A percentile compares a stretch with the other conserved stretches of the same genome.
phyloP scores from a whole-genome alignment of 2,888 invertebrate genomes.

The Lithodes maja region DNA sequence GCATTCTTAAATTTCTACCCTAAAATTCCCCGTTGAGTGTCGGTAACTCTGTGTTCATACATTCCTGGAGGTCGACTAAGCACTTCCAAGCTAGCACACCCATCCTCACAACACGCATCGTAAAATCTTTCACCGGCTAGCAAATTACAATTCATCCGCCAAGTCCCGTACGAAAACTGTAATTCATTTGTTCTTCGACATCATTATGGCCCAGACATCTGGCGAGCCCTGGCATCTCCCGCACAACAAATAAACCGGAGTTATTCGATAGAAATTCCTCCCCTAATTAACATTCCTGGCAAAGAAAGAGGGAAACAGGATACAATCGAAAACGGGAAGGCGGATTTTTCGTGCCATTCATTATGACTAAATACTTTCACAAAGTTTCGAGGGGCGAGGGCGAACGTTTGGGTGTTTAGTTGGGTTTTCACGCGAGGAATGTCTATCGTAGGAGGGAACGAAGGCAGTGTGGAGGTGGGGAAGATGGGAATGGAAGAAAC shows the following conservation, averaged over 20 bases:
- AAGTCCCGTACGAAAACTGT: conserved; percentile 1
- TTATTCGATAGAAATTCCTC: conserved; percentile 50
- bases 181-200: conserved; percentile 12
- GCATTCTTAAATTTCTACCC: conserved; percentile 36
- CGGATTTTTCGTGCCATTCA: neutral
- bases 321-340: conserved; percentile 9
- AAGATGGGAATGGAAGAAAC: neutral
- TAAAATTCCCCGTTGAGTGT: conserved; percentile 19
- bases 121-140: neutral
- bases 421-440: neutral
- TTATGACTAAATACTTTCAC: too few relatives aligned
- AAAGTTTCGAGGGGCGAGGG: too few relatives aligned
- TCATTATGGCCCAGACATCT: conserved; percentile 23
- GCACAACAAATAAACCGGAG: conserved; percentile 31
- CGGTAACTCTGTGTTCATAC: neutral
- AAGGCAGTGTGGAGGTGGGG: neutral
- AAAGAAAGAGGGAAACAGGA: neutral
- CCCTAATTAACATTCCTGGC: conserved; percentile 48
- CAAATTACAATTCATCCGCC: neutral
- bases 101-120: neutral
- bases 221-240: conserved; percentile 24
- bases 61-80: neutral
- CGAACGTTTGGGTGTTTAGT: too few relatives aligned
- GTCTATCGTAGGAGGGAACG: neutral
- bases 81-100: neutral